Evolutionary conservation across 1,140 invertebrate species (phyloP).

Genomic region (Drosophila erecta): DNA sequence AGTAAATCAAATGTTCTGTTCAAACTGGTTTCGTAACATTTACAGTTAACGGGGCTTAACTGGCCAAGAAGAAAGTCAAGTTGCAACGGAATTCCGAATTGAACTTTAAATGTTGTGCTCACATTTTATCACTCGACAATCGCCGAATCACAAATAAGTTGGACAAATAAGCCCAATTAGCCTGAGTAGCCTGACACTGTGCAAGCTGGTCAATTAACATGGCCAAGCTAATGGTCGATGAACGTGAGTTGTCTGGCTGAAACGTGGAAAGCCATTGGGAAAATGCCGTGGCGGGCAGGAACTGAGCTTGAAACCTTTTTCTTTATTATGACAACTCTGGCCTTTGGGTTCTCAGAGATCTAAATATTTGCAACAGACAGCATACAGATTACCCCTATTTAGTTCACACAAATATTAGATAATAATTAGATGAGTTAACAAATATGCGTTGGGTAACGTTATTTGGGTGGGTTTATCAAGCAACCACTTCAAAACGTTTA

Average conservation of each 20-base stretch:
- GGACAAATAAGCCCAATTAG: conserved; percentile 49
- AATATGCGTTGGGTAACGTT: conserved; percentile 2
- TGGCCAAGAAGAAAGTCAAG: conserved; percentile 37
- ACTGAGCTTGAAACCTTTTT: not conserved
- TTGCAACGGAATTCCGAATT: conserved; percentile 47
- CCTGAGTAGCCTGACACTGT: conserved; percentile 8
- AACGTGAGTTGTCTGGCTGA: conserved; percentile 4
- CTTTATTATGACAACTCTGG: not conserved
- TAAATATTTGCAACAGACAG: conserved; percentile 21
- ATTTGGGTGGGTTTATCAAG: conserved; percentile 21
- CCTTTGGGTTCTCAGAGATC: conserved; percentile 8
- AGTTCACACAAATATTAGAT: conserved; percentile 42
- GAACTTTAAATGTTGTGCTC: conserved; percentile 16
- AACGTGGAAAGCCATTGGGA: conserved; percentile 24
- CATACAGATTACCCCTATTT: conserved; percentile 26
- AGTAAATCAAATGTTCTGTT: conserved; percentile 36
- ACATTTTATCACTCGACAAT: not conserved
- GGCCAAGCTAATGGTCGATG: conserved; percentile 10
- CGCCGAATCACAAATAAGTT: conserved; percentile 37
- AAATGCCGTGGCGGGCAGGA: conserved; percentile 3
- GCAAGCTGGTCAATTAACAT: conserved; percentile 44
- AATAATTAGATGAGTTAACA: conserved; percentile 11
- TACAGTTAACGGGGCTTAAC: conserved; percentile 48
- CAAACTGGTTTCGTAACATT: conserved; percentile 68
- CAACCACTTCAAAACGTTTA: conserved; percentile 1